Evolutionary conservation across 2,888 invertebrate genomes (phyloP).

Genomic region (Alcis repandata): DNA sequence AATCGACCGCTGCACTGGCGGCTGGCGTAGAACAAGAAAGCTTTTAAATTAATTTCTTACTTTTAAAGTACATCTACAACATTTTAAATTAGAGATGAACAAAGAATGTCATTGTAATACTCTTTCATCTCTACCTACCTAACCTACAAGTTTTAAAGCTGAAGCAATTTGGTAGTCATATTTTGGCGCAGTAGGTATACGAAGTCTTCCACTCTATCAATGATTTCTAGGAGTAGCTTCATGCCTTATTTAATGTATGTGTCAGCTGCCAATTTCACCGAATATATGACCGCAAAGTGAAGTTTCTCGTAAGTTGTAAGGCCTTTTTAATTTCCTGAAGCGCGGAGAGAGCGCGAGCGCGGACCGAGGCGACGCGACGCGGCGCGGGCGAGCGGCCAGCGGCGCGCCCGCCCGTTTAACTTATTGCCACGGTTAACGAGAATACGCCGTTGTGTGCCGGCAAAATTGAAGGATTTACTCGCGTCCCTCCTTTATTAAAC

Average conservation of each 20-base stretch:
- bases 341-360: slow-evolving; percentile 37
- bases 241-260: slow-evolving; percentile 4
- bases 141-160: not conserved
- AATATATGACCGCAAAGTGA: slow-evolving; percentile 57
- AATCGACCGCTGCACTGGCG: slow-evolving; percentile 67
- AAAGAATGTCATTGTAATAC: slow-evolving; percentile 8
- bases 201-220: not conserved
- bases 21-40: slow-evolving; percentile 45
- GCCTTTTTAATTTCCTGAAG: slow-evolving; percentile 78
- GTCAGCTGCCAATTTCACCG: slow-evolving; percentile 4
- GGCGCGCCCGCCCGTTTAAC: slow-evolving; percentile 79
- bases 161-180: not conserved
- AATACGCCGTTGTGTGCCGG: slow-evolving; percentile 85
- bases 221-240: not conserved
- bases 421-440: slow-evolving; percentile 87
- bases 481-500: slow-evolving; percentile 87
- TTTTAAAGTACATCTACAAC: slow-evolving; percentile 26
- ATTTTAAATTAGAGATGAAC: slow-evolving; percentile 21
- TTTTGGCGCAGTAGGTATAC: not conserved
- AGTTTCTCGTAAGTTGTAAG: slow-evolving; percentile 51
- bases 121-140: too few relatives aligned
- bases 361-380: slow-evolving; percentile 42
- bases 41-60: slow-evolving; percentile 41
- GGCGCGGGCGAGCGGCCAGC: slow-evolving; percentile 48
- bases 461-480: slow-evolving; percentile 87